Evolutionary conservation across 2,113 vertebrate genomes (phyloP).

Genomic region (Bucco capensis): DNA sequence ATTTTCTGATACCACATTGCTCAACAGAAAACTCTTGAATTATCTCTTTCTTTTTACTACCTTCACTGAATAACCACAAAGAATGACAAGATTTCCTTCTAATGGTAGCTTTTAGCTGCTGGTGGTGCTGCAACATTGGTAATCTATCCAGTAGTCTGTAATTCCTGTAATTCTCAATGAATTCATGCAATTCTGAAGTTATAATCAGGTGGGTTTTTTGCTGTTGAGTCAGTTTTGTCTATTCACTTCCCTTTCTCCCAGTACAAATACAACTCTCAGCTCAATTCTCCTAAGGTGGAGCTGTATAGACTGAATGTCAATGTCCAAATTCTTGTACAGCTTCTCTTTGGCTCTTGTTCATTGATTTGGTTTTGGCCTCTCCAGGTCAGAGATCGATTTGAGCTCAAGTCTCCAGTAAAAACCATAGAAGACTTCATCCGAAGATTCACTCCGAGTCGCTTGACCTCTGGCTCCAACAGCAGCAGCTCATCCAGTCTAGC

Average conservation of each 20-base stretch:
- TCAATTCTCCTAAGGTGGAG: neutral
- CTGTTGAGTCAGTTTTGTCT: neutral
- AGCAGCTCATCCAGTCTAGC: constrained; percentile 85
- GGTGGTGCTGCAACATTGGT: neutral
- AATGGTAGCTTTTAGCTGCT: neutral
- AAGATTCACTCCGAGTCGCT: constrained; percentile 89
- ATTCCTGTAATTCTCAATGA: too few relatives aligned
- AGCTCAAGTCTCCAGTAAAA: constrained; percentile 93
- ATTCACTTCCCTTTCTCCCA: neutral
- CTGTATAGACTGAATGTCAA: neutral
- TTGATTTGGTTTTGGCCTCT: neutral
- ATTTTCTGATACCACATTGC: neutral
- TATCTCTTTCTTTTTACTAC: neutral
- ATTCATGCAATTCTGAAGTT: neutral
- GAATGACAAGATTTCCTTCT: neutral
- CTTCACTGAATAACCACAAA: neutral
- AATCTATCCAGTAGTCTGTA: neutral
- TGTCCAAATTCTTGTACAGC: neutral
- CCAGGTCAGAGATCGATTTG: constrained; percentile 86
- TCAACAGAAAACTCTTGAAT: neutral
- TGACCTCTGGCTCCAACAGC: constrained; percentile 87
- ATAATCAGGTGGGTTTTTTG: neutral
- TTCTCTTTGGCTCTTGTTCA: neutral
- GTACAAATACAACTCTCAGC: neutral
- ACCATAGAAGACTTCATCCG: constrained; percentile 96